Conservation (phyloP, 2,888 invertebrate genomes). For the Pyrrhia umbra region DNA sequence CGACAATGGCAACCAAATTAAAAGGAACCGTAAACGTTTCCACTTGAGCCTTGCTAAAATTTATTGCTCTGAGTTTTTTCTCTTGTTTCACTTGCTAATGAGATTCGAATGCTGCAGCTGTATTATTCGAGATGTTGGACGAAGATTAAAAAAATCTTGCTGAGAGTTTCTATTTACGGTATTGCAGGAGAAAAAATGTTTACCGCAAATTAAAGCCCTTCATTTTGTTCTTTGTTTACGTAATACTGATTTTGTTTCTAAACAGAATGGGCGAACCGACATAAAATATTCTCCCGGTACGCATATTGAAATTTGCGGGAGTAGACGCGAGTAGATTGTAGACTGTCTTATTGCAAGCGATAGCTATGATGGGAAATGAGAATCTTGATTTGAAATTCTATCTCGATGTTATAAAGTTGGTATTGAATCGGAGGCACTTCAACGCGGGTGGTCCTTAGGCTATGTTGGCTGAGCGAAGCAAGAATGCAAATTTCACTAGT, state of each 20-base stretch:
- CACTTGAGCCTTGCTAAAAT: slow-evolving; percentile 89
- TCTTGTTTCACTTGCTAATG: slow-evolving; percentile 88
- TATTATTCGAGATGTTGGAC: slow-evolving; percentile 80
- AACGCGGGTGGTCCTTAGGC: slow-evolving; percentile 89
- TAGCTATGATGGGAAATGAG: slow-evolving; percentile 70
- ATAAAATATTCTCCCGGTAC: slow-evolving; percentile 73
- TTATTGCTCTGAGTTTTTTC: slow-evolving; percentile 87
- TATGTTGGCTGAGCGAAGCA: slow-evolving; percentile 82
- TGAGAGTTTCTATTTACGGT: slow-evolving; percentile 69
- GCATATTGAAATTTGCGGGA: slow-evolving; percentile 79
- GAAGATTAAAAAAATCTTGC: slow-evolving; percentile 78
- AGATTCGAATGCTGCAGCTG: slow-evolving; percentile 88
- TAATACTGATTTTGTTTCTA: slow-evolving; percentile 70
- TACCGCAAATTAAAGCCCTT: slow-evolving; percentile 71
- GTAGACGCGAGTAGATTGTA: slow-evolving; percentile 80
- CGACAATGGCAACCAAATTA: slow-evolving; percentile 90
- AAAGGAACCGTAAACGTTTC: slow-evolving; percentile 89
- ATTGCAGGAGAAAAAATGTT: slow-evolving; percentile 64
- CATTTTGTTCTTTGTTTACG: slow-evolving; percentile 72
- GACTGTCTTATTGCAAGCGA: slow-evolving; percentile 80
- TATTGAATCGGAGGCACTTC: slow-evolving; percentile 78
- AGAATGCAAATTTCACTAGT: slow-evolving; percentile 88
- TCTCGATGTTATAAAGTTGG: slow-evolving; percentile 82
- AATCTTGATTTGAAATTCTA: slow-evolving; percentile 78
- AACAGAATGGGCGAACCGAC: slow-evolving; percentile 66